A percentile compares a stretch with the other conserved stretches of the same genome.
These are phyloP conservation scores for Hirtodrosophila confusa DNA, from an alignment of 2,888 invertebrate species.

Conservation along the genomic window DNA sequence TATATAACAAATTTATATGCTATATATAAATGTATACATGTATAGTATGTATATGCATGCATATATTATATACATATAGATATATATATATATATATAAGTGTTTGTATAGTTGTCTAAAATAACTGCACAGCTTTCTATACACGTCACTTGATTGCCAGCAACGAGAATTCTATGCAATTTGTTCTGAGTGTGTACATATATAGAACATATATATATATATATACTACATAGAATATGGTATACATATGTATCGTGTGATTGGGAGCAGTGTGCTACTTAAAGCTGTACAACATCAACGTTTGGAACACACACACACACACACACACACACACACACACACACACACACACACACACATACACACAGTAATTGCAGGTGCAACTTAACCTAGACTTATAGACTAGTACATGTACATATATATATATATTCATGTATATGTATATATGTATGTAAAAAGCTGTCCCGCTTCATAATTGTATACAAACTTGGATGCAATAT, in stretches of 20 bases:
- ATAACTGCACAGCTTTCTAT: conserved; percentile 34
- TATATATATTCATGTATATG: conserved; percentile 5
- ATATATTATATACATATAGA: conserved; percentile 23
- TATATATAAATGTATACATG: too few relatives aligned
- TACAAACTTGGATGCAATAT: conserved; percentile 6
- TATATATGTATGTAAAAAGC: conserved; percentile 36
- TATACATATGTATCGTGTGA: conserved; percentile 26
- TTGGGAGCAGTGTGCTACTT: conserved; percentile 35
- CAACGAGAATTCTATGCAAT: conserved; percentile 5
- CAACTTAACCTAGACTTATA: conserved; percentile 41
- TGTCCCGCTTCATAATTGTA: conserved; percentile 21
- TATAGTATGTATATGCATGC: neutral
- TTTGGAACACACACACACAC: conserved; percentile 28
- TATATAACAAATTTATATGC: conserved; percentile 29
- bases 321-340: conserved; percentile 32
- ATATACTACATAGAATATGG: conserved; percentile 5
- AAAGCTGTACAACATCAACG: conserved; percentile 52
- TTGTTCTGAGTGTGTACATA: conserved; percentile 12
- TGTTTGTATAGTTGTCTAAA: conserved; percentile 54
- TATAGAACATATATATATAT: too few relatives aligned
- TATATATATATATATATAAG: conserved; percentile 20
- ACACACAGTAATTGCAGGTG: conserved; percentile 35
- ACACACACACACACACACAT: conserved; percentile 31
- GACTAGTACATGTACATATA: conserved; percentile 27
- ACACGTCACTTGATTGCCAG: conserved; percentile 2